phyloP scores from a whole-genome alignment of 1,140 invertebrate genomes.

The Caenorhabditis latens region DNA sequence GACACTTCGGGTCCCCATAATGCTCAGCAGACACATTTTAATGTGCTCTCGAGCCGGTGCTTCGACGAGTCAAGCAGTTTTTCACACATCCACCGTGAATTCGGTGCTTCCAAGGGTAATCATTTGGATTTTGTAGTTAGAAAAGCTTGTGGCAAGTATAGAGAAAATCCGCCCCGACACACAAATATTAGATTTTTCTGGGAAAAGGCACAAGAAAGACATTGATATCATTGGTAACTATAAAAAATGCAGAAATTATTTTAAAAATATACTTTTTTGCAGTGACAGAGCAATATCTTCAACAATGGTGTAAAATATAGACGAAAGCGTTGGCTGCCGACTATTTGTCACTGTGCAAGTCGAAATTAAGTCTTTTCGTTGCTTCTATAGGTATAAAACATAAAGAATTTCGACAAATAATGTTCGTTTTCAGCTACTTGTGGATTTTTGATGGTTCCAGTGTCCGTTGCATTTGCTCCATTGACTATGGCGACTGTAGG shows the following conservation, averaged over 20 bases:
- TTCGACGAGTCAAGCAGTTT: constrained; percentile 35
- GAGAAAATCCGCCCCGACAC: not conserved
- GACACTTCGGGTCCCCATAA: not conserved
- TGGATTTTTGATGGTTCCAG: not conserved
- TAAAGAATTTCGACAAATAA: not conserved
- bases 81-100: not conserved
- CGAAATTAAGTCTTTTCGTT: constrained; percentile 82
- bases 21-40: constrained; percentile 5
- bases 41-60: not conserved
- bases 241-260: not conserved
- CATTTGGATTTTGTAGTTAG: not conserved
- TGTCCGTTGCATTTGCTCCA: not conserved
- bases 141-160: too few species aligned
- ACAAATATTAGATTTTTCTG: constrained; percentile 38
- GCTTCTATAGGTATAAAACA: constrained; percentile 84
- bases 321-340: constrained; percentile 67
- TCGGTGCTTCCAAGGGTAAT: constrained; percentile 22
- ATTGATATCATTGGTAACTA: constrained; percentile 31
- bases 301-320: constrained; percentile 70
- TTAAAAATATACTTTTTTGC: constrained; percentile 13
- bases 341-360: constrained; percentile 73
- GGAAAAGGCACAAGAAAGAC: constrained; percentile 31
- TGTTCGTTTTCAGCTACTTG: not conserved
- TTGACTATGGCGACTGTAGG: not conserved
- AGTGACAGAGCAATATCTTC: constrained; percentile 51